Evolutionary conservation across 2,888 invertebrate genomes (phyloP).

Genomic region (Campaea margaritaria): DNA sequence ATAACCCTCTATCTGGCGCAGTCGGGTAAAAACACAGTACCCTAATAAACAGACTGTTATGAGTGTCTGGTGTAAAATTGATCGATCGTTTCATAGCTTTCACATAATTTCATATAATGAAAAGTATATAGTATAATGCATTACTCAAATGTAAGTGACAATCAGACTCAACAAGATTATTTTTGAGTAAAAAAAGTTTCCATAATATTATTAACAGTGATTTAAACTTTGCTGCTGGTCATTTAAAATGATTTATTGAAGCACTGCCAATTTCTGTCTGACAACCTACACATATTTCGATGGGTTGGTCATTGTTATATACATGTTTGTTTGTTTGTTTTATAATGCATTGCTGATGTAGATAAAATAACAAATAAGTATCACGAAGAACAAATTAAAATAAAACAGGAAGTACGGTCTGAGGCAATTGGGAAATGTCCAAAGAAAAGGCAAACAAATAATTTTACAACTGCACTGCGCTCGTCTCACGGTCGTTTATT

Average conservation of each 20-base stretch:
- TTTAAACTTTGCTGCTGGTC: conserved; percentile 10
- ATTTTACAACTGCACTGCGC: not conserved
- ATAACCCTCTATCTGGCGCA: too few species aligned
- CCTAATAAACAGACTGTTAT: not conserved
- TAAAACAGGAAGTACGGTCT: conserved; percentile 24
- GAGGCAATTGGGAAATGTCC: conserved; percentile 4
- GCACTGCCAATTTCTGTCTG: conserved; percentile 57
- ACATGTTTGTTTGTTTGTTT: conserved; percentile 46
- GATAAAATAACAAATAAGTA: conserved; percentile 18
- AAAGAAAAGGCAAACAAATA: not conserved
- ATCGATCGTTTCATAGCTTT: conserved; percentile 15
- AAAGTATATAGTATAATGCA: not conserved
- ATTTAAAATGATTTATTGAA: conserved; percentile 54
- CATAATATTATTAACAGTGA: conserved; percentile 15
- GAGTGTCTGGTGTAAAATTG: conserved; percentile 3
- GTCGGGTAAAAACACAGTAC: too few species aligned
- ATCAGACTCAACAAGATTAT: conserved; percentile 18
- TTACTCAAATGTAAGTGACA: conserved; percentile 5
- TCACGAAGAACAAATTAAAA: conserved; percentile 26
- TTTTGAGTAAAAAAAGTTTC: not conserved
- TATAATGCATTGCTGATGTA: conserved; percentile 42
- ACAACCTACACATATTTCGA: conserved; percentile 50
- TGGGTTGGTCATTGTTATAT: conserved; percentile 50
- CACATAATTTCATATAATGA: not conserved
- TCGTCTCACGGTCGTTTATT: not conserved